phyloP scores from a whole-genome alignment of 2,113 vertebrate species.

The Lepus timidus region DNA sequence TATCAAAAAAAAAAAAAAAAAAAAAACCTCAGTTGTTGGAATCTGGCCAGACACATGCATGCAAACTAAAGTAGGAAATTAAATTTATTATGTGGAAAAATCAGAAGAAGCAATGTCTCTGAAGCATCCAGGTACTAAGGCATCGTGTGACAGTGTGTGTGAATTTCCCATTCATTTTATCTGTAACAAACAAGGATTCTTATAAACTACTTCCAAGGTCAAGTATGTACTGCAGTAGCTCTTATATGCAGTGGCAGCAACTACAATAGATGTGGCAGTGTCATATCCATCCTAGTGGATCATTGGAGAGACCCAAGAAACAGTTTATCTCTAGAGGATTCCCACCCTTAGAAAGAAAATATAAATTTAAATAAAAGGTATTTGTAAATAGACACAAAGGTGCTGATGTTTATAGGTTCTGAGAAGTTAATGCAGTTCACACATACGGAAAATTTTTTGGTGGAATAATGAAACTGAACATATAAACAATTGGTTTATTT shows the following conservation, averaged over 20 bases:
- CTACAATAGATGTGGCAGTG: accelerated
- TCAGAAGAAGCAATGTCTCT: conserved; percentile 6
- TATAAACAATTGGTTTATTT: too few species aligned
- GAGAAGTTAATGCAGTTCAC: neutral
- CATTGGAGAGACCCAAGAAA: neutral
- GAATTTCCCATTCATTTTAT: neutral
- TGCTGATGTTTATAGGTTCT: neutral
- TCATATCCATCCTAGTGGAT: neutral
- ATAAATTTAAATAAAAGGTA: conserved; percentile 18
- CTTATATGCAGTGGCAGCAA: neutral
- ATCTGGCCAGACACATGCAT: neutral
- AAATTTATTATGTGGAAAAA: neutral
- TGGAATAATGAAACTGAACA: neutral
- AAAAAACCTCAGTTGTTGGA: neutral
- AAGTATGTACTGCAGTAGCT: neutral
- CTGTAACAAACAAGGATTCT: neutral
- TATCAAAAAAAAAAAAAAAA: neutral
- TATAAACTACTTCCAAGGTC: neutral
- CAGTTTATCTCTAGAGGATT: neutral
- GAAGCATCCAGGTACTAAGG: neutral
- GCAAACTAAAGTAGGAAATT: conserved; percentile 27
- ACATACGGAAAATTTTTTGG: neutral
- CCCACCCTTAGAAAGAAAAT: neutral
- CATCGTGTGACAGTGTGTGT: accelerated
- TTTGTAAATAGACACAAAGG: neutral